These are phyloP conservation scores for Anthrax anthrax DNA, from an alignment of 2,888 invertebrate genomes.

Conservation along the genomic window DNA sequence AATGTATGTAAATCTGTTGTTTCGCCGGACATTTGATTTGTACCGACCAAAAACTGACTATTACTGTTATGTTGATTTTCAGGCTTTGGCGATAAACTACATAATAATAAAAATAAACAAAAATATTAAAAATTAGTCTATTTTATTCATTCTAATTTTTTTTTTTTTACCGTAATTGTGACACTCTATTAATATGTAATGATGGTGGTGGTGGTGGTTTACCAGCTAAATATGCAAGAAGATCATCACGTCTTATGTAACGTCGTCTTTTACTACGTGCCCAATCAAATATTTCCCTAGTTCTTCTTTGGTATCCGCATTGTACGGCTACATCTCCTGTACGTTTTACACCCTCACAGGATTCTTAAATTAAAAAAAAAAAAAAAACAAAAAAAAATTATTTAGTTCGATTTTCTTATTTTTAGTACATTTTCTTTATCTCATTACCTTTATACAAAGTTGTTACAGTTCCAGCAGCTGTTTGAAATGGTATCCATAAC, in stretches of 20 bases:
- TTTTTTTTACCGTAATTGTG: conserved; percentile 12
- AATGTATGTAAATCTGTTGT: conserved; percentile 50
- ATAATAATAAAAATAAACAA: no score
- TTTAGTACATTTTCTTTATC: neutral
- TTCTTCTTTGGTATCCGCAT: conserved; percentile 56
- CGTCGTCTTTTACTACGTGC: conserved; percentile 52
- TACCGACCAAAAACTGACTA: conserved; percentile 14
- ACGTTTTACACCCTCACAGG: conserved; percentile 52
- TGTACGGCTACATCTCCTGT: conserved; percentile 56
- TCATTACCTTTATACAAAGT: conserved; percentile 57
- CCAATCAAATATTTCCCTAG: conserved; percentile 62
- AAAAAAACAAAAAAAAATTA: neutral
- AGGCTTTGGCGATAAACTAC: conserved; percentile 39
- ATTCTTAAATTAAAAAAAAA: conserved; percentile 38
- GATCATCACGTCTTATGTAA: conserved; percentile 59
- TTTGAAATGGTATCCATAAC: conserved; percentile 64
- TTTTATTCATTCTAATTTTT: no score
- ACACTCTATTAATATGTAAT: conserved; percentile 31
- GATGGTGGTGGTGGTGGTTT: conserved; percentile 47
- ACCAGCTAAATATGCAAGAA: conserved; percentile 61
- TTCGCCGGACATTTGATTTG: conserved; percentile 31
- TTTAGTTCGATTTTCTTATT: neutral
- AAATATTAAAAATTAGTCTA: no score
- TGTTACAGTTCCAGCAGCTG: conserved; percentile 63
- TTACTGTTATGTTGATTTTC: conserved; percentile 35